Evolutionary conservation across 2,797 vertebrate species (phyloP), one percentile per base, ranked within the genome.

Genomic region (Peromyscus aztecus): DNA sequence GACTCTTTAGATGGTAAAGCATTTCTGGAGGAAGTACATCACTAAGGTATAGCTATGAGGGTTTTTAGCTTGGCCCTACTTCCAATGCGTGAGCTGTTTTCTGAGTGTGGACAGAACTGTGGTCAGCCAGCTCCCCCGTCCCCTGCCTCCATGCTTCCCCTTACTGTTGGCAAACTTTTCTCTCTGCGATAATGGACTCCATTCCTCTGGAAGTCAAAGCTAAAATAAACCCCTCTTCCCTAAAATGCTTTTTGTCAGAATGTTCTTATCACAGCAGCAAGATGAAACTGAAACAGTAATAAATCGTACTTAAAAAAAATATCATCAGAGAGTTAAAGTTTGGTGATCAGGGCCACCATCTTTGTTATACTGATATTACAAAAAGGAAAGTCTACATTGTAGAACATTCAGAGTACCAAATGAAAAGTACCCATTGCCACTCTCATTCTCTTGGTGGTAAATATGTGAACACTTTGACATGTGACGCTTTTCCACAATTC

Each of bases 361-460:
- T 94, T 92, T 52, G 4, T 65, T n/a, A 4, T 21, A 65, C 75
- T 65, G 93, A 37, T 40, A 27, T 67, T 90, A 88, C 34, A 69
- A 80, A 71, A 89, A 77, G 37, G 9, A 67, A 81, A 88, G 4
- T 40, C 40, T 87, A 90, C 46, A 75, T 82, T 96, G 59, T 24
- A 40, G 95, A 93, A 61, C 59, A 19, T 90, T 89, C 52, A 55
- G 80, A 84, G 49, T 49, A 19, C 65, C 94, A 96, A 93, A 61
- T 27, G n/a, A 55, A 86, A 40, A 2, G 40, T 59, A 0, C 14
- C 29, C 21, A 87, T 13, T 8, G 3, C n/a, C 11, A 37, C 16
- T 57, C 27, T 37, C 21, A 82, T 57, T 86, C 12, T 55, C 34
- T 80, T 52, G 43, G 14, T 43, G 40, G 17, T 65, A 87, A 67